Conservation (phyloP, 2,113 vertebrate species). For the Tychaedon coryphoeus region DNA sequence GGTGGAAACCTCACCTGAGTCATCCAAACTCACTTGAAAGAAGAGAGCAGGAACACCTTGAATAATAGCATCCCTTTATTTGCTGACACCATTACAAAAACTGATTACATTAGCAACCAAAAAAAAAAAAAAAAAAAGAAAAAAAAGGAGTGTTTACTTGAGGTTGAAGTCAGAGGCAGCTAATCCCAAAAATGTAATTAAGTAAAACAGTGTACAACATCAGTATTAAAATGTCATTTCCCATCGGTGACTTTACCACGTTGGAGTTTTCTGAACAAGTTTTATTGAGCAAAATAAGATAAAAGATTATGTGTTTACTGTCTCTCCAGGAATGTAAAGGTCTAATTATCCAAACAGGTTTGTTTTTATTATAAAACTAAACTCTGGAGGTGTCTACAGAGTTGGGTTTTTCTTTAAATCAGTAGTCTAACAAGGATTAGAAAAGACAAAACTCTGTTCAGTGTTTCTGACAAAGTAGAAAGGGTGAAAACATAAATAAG, state of each 20-base stretch:
- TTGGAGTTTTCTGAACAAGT: conserved; percentile 73
- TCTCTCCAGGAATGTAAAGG: conserved; percentile 81
- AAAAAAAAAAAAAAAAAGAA: conserved; percentile 15
- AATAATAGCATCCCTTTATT: conserved; percentile 82
- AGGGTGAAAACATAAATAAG: conserved; percentile 89
- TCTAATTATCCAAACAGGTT: conserved; percentile 80
- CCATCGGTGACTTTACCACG: conserved; percentile 59
- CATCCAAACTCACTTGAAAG: neutral
- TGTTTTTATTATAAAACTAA: conserved; percentile 81
- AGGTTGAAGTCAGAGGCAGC: conserved; percentile 76
- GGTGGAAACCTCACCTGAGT: neutral
- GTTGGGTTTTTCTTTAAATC: conserved; percentile 74
- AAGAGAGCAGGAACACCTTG: conserved; percentile 24
- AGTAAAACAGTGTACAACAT: conserved; percentile 77
- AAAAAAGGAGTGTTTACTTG: conserved; percentile 72
- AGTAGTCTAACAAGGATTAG: conserved; percentile 87
- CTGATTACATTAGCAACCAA: conserved; percentile 77
- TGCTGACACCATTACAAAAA: conserved; percentile 79
- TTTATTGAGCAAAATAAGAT: conserved; percentile 74
- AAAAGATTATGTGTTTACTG: conserved; percentile 75
- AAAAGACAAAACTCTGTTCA: conserved; percentile 86
- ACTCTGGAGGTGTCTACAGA: conserved; percentile 80
- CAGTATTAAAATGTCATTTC: conserved; percentile 80
- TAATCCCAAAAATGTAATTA: conserved; percentile 74
- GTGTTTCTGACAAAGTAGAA: conserved; percentile 86